These are phyloP conservation scores for Noctua comes DNA, from an alignment of 2,888 invertebrate genomes.

Conservation along the genomic window DNA sequence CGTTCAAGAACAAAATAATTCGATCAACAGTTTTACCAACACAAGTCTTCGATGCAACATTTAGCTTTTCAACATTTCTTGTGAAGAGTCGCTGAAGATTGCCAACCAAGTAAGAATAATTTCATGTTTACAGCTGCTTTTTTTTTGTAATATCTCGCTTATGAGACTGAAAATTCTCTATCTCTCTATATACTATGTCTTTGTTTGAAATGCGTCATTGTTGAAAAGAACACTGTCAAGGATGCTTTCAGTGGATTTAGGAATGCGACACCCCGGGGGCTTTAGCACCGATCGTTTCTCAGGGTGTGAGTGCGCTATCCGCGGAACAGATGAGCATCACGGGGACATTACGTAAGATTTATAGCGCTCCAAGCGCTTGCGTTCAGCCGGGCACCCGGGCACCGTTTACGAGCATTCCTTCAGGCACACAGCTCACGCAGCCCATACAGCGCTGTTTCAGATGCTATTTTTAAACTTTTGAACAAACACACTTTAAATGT, in stretches of 20 bases:
- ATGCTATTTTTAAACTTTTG: slow-evolving; percentile 35
- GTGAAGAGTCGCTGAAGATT: neutral
- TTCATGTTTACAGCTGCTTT: neutral
- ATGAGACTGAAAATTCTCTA: neutral
- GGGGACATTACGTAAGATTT: slow-evolving; percentile 44
- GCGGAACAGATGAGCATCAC: slow-evolving; percentile 26
- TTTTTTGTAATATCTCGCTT: neutral
- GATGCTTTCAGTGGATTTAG: neutral
- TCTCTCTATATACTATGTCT: neutral
- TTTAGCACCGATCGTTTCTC: neutral
- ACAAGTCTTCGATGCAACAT: neutral
- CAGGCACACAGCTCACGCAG: slow-evolving; percentile 18
- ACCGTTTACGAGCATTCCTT: slow-evolving; percentile 51
- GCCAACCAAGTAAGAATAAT: neutral
- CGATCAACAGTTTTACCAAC: neutral
- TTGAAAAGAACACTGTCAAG: neutral
- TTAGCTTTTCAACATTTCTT: neutral
- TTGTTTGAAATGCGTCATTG: neutral
- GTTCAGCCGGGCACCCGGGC: slow-evolving; percentile 9
- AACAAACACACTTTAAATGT: slow-evolving; percentile 10
- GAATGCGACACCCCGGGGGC: neutral
- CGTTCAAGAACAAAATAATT: neutral
- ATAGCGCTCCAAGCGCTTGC: slow-evolving; percentile 29
- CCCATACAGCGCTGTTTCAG: slow-evolving; percentile 14
- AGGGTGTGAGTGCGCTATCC: slow-evolving; percentile 11